A percentile compares a stretch with the other conserved stretches of the same genome.
Evolutionary conservation across 2,888 invertebrate species (phyloP).

Genomic region (Thumatha senex): DNA sequence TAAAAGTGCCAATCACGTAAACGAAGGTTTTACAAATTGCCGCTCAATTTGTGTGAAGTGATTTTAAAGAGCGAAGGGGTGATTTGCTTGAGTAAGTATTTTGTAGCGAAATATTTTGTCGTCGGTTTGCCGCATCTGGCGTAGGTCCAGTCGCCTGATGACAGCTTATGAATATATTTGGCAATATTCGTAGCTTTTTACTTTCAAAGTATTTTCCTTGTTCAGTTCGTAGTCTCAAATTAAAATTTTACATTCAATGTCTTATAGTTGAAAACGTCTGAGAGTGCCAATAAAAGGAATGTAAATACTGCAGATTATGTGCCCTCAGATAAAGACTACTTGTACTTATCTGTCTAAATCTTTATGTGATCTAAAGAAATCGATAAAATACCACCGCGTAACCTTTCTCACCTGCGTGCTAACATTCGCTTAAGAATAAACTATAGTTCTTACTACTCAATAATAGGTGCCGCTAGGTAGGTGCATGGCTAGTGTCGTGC

Average conservation of each 20-base stretch:
- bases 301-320: conserved; percentile 23
- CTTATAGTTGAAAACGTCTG: conserved; percentile 11
- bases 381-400: conserved; percentile 46
- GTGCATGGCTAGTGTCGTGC: conserved; percentile 28
- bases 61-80: conserved; percentile 74
- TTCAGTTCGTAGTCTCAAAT: conserved; percentile 65
- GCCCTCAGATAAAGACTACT: conserved; percentile 16
- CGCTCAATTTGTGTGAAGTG: conserved; percentile 71
- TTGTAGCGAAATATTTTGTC: conserved; percentile 79
- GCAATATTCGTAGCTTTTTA: conserved; percentile 70
- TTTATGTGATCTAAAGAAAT: conserved; percentile 40
- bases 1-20: conserved; percentile 38
- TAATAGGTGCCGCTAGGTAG: conserved; percentile 72
- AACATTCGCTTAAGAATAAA: conserved; percentile 34
- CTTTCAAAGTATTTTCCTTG: conserved; percentile 61
- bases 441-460: conserved; percentile 59
- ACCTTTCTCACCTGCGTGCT: conserved; percentile 45
- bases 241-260: conserved; percentile 33
- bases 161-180: conserved; percentile 84
- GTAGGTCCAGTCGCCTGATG: conserved; percentile 80
- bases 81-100: conserved; percentile 77
- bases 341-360: conserved; percentile 39
- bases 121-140: conserved; percentile 78
- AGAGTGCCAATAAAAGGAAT: conserved; percentile 20
- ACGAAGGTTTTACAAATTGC: conserved; percentile 57